Percentiles rank a stretch among this genome's conserved stretches.
Evolutionary conservation across 2,113 vertebrate species (phyloP).

Genomic region (Macquaria ambigua): DNA sequence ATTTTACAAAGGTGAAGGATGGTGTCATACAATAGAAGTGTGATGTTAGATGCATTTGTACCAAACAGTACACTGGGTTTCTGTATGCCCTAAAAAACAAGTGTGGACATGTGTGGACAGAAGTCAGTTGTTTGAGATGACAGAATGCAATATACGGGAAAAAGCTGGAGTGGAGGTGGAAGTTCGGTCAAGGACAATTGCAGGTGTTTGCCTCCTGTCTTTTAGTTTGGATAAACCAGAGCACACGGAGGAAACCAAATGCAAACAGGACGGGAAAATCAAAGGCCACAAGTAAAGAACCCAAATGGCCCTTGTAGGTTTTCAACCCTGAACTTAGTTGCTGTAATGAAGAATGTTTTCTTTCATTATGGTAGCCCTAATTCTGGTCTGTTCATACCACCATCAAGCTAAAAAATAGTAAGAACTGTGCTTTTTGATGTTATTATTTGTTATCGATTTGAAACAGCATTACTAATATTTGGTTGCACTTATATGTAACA

Average conservation of each 20-base stretch:
- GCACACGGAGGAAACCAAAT: background rate
- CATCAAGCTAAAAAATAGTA: background rate
- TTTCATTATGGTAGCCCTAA: background rate
- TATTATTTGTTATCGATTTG: background rate
- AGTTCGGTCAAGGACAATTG: background rate
- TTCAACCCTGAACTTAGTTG: background rate
- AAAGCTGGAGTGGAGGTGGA: background rate
- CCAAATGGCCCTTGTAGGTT: background rate
- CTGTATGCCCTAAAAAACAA: background rate
- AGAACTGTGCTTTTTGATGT: background rate
- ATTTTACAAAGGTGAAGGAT: background rate
- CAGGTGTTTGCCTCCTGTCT: background rate
- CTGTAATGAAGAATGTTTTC: background rate
- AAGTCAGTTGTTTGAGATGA: background rate
- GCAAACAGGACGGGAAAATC: background rate
- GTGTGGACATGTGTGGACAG: background rate
- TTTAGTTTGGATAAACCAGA: background rate
- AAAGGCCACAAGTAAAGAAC: too few relatives aligned
- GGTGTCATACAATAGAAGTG: background rate
- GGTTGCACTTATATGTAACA: background rate
- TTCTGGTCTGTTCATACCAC: background rate
- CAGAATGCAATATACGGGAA: background rate
- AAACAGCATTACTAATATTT: background rate
- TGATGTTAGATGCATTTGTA: background rate
- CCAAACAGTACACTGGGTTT: background rate